Base-by-base conservation (phyloP, 2,797 vertebrate species). In the Arremon aurantiirostris region DNA sequence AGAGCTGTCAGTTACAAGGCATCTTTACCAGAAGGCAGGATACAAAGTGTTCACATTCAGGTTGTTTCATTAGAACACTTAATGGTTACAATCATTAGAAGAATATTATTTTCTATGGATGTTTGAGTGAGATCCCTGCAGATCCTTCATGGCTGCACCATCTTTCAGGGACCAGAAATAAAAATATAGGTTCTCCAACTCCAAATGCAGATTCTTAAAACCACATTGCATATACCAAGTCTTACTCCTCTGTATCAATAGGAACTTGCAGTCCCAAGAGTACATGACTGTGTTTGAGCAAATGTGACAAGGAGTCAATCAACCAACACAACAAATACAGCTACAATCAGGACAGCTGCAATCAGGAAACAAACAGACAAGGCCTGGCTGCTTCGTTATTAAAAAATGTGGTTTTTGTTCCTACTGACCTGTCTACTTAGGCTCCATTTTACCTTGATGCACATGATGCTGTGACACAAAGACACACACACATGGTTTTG, bases 61-160 rank as follows among this genome's bases (percentile, higher is more conserved):
- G 18, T 41, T 53, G 3, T 66, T 95, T 79, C 63, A 78, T 87
- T 79, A 92, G 39, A 89, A 82, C n/a, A 72, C 64, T 42, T 76
- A 88, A 94, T 30, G 26, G 82, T 91, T 86, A 94, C 50, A 86
- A 59, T 88, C 52, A 65, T 78, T 86, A 92, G 59, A 89, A 69
- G 66, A 86, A 13, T 35, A 86, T 23, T 80, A 35, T 89, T 91
- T 91, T 65, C 63, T 44, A 39, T 27, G 60, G 53, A 35, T 81
- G 42, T 35, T 71, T 71, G 21, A 78, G 47, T 42, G 46, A 86
- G 78, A 60, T 83, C 71, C 69, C 26, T 65, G 42, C 32, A 80
- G 73, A 72, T 88, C 56, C 42, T 32, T 75, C 44, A 41, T 18
- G 37, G 56, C 66, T 81, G 56, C 63, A 66, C 59, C 18, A 85